Evolutionary conservation across 2,797 vertebrate genomes (phyloP), one percentile per base, ranked within the genome.

Genomic region (Mormyrus hasselquistii): DNA sequence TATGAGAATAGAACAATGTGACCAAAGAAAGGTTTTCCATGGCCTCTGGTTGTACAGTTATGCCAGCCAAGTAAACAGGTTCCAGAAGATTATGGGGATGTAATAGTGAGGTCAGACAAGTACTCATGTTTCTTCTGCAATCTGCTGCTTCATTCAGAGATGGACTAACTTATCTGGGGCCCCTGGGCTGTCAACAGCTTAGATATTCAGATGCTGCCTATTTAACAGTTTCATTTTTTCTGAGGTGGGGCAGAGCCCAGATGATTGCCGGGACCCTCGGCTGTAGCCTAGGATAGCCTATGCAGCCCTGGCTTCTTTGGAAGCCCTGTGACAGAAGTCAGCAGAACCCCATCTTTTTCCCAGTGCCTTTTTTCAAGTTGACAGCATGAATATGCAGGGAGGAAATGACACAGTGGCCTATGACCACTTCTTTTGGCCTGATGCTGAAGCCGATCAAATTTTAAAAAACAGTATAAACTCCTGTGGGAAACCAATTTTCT

Each of bases 401-500:
- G 49, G 76, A 82, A 82, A 47, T 47, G 76, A 41, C 76, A 86
- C 7, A 38, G 49, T 38, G 25, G n/a, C 14, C 52, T 34, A 8
- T 86, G 84, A 34, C 25, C 84, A 34, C 10, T 55, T 86, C 49
- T 29, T 34, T 86, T 49, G 52, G 49, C 49, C 22, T 34, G 12
- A 12, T 50, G 25, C 25, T 86, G 52, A 10, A 85, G 83, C 85
- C 14, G 34, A 50, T 52, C 82, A 85, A 47, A 57, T 16, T 9
- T 10, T 22, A 85, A 50, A 57, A 62, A 73, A 22, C 47, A 41
- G 57, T 19, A 83, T 50, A 52, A 59, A 52, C 57, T 47, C 73
- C 49, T 44, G 85, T 86, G 84, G 65, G 65, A 87, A 57, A 86
- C 76, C 76, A 25, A 50, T 44, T 79, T 87, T 29, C 34, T 86